A percentile compares a stretch with the other conserved stretches of the same genome.
These are phyloP conservation scores for Branchinecta lindahli DNA, from an alignment of 1,140 invertebrate genomes.

Conservation along the genomic window DNA sequence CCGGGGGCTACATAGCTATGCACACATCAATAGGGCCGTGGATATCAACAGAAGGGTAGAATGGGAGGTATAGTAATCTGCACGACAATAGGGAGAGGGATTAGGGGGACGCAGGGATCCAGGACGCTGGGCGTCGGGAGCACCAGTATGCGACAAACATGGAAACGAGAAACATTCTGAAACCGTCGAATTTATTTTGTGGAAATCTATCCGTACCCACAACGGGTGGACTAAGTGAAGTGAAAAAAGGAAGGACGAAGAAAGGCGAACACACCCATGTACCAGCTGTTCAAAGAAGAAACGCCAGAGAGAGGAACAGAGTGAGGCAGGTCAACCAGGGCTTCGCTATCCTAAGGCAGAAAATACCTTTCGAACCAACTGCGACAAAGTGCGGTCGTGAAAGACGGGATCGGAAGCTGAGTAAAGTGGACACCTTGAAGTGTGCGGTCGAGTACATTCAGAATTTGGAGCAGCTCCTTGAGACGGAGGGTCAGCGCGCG, in stretches of 20 bases:
- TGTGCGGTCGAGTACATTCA: slow-evolving; percentile 39
- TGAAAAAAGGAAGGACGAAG: slow-evolving; percentile 11
- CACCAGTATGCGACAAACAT: not conserved
- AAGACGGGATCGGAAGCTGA: slow-evolving; percentile 25
- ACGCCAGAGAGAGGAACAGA: slow-evolving; percentile 80
- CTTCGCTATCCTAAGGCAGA: slow-evolving; percentile 29
- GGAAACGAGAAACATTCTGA: slow-evolving; percentile 3
- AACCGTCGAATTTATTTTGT: not conserved
- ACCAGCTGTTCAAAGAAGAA: slow-evolving; percentile 69
- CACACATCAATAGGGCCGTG: not conserved
- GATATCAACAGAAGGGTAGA: not conserved
- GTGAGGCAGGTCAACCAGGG: slow-evolving; percentile 66
- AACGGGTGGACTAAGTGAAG: not conserved
- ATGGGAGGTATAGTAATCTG: slow-evolving; percentile 1
- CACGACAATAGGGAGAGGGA: not conserved
- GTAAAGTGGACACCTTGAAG: slow-evolving; percentile 39
- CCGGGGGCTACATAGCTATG: not conserved
- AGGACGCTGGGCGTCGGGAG: not conserved
- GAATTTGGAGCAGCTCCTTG: slow-evolving; percentile 33
- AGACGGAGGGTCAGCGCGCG: not conserved
- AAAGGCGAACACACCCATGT: slow-evolving; percentile 21
- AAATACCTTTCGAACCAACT: slow-evolving; percentile 25
- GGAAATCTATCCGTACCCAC: not conserved
- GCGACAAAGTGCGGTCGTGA: not conserved
- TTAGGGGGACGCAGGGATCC: not conserved